phyloP scores from a whole-genome alignment of 1,140 invertebrate genomes.

The Globodera rostochiensis region DNA sequence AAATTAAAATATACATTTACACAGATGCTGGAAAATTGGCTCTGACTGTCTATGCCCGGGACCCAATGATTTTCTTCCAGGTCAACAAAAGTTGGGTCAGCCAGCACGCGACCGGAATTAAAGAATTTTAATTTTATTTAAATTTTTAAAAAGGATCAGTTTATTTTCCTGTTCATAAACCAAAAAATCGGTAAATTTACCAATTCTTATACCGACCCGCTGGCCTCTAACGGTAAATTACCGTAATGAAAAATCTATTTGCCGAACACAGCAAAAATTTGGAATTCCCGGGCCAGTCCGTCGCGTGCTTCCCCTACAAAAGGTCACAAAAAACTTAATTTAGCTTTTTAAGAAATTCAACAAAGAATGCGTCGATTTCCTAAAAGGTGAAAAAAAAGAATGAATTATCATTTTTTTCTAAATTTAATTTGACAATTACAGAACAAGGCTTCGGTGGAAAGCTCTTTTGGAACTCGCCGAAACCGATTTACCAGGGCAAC shows the following conservation, averaged over 20 bases:
- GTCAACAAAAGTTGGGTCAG: conserved; percentile 25
- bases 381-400: conserved; percentile 44
- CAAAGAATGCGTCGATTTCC: conserved; percentile 61
- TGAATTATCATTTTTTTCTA: not conserved
- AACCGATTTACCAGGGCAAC: conserved; percentile 64
- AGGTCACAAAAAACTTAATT: not conserved
- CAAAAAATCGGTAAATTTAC: too few relatives aligned
- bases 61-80: conserved; percentile 63
- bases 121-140: too few relatives aligned
- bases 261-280: too few relatives aligned
- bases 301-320: too few relatives aligned
- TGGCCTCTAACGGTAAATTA: too few relatives aligned
- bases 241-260: too few relatives aligned
- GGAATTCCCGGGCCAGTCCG: too few relatives aligned
- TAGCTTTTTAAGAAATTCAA: conserved; percentile 59
- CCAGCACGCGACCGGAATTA: too few relatives aligned
- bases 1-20: too few relatives aligned
- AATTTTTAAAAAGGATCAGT: too few relatives aligned
- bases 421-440: not conserved
- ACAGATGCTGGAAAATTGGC: conserved; percentile 60
- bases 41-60: conserved; percentile 60
- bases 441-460: conserved; percentile 60
- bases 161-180: too few relatives aligned
- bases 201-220: too few relatives aligned
- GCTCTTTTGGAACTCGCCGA: conserved; percentile 64